Evolutionary conservation across 2,113 vertebrate species (phyloP).

Genomic region (Scortum barcoo): DNA sequence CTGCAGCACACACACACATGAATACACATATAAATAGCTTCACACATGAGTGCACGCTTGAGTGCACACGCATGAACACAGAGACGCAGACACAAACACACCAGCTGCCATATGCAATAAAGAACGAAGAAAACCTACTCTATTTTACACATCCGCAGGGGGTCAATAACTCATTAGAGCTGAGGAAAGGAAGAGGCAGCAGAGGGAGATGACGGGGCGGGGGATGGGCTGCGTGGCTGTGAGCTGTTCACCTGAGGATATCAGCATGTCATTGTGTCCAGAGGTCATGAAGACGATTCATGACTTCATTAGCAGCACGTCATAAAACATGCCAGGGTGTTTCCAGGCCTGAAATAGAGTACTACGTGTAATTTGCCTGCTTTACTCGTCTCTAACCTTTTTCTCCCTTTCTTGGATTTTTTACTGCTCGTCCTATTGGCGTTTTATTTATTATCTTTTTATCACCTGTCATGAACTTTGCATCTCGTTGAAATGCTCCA

Average conservation of each 20-base stretch:
- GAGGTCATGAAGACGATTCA: conserved; percentile 75
- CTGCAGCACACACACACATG: conserved; percentile 26
- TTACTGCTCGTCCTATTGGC: conserved; percentile 48
- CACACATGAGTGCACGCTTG: conserved; percentile 34
- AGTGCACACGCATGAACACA: conserved; percentile 9
- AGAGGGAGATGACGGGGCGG: conserved; percentile 61
- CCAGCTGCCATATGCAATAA: conserved; percentile 74
- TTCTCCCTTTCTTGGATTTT: conserved; percentile 49
- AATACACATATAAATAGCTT: conserved; percentile 54
- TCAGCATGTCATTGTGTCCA: conserved; percentile 64
- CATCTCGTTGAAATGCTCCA: conserved; percentile 58
- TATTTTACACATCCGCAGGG: conserved; percentile 79
- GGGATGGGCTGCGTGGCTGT: conserved; percentile 47
- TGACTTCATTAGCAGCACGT: conserved; percentile 74
- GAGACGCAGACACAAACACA: conserved; percentile 50
- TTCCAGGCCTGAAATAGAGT: conserved; percentile 46
- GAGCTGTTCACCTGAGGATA: conserved; percentile 74
- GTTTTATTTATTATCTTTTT: conserved; percentile 70
- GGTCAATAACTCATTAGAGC: conserved; percentile 84
- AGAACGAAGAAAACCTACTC: conserved; percentile 68
- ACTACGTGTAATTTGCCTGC: conserved; percentile 39
- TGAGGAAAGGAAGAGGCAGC: conserved; percentile 60
- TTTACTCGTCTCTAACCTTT: conserved; percentile 57
- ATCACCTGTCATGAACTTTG: conserved; percentile 64
- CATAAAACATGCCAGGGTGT: conserved; percentile 62